Evolutionary conservation across 2,888 invertebrate species (phyloP).

Genomic region (Tetanocera ferruginea): DNA sequence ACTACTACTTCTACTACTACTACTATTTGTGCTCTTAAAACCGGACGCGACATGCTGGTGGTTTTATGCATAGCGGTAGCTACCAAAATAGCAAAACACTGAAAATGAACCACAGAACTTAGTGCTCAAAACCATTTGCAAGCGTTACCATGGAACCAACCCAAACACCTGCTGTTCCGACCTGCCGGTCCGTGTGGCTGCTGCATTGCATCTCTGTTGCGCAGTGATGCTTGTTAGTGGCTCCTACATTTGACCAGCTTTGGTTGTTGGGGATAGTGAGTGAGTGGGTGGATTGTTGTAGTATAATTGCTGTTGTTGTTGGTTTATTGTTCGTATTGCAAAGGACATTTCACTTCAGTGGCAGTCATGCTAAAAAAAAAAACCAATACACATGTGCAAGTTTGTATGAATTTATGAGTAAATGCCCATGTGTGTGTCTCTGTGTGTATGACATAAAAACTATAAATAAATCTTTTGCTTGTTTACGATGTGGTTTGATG

Average conservation of each 20-base stretch:
- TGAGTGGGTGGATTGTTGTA: not conserved
- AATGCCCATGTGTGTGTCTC: not conserved
- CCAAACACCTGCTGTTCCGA: constrained; percentile 28
- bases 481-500: not conserved
- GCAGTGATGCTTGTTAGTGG: no score
- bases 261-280: not conserved
- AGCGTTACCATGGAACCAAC: not conserved
- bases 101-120: not conserved
- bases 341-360: constrained; percentile 5
- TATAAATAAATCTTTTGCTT: constrained; percentile 25
- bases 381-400: not conserved
- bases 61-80: no score
- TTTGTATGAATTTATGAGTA: not conserved
- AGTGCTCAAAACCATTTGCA: not conserved
- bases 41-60: no score
- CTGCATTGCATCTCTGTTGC: no score
- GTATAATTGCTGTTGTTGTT: not conserved
- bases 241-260: not conserved
- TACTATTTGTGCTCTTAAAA: not conserved
- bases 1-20: not conserved
- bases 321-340: not conserved
- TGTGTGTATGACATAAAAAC: not conserved
- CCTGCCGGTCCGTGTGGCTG: not conserved
- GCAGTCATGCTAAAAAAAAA: not conserved
- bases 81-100: no score